A percentile compares a stretch with the other conserved stretches of the same genome.
Conservation (phyloP, 2,113 vertebrate species). For the Pituophis catenifer region DNA sequence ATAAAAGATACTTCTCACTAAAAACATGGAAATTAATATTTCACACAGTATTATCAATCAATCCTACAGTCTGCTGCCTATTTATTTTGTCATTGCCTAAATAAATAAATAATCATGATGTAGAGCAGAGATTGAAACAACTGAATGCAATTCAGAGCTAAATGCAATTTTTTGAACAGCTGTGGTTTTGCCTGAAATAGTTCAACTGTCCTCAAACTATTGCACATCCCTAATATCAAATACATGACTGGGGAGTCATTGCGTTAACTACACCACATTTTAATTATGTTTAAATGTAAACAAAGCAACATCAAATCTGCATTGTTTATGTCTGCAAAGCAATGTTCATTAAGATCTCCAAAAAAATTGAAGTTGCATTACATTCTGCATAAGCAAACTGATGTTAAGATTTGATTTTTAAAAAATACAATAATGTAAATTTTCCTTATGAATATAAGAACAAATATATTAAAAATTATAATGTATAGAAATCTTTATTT, state of each 20-base stretch:
- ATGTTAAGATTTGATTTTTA: not conserved
- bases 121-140: not conserved
- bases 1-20: not conserved
- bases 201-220: not conserved
- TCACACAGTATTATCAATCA: not conserved
- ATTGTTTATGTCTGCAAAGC: not conserved
- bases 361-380: not conserved
- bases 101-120: not conserved
- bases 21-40: not conserved
- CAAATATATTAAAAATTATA: not conserved
- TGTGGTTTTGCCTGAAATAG: not conserved
- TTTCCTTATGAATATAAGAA: not conserved
- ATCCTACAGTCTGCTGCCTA: not conserved
- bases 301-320: not conserved
- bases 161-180: not conserved
- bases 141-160: not conserved
- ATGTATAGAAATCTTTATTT: not conserved
- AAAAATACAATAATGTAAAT: not conserved
- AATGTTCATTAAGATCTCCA: not conserved
- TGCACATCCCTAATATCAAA: not conserved
- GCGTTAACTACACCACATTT: not conserved
- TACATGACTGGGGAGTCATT: not conserved
- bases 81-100: not conserved
- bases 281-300: not conserved
- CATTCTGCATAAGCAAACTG: not conserved